Conservation (phyloP, 1,140 invertebrate species). For the Drosophila nikananu region DNA sequence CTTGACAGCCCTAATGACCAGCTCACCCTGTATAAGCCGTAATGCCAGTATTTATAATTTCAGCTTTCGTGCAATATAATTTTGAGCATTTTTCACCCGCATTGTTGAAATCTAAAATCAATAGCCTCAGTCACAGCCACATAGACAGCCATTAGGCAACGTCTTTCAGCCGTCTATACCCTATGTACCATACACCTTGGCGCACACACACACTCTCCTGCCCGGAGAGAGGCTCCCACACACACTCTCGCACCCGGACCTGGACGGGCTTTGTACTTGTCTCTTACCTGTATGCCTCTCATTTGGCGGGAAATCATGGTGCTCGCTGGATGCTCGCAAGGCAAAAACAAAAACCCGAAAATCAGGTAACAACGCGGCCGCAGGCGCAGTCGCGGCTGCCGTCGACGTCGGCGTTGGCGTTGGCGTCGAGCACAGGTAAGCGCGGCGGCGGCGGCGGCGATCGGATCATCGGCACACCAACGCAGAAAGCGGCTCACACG, state of each 20-base stretch:
- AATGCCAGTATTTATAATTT: slow-evolving; percentile 67
- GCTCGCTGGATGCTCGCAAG: slow-evolving; percentile 41
- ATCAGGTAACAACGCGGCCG: slow-evolving; percentile 72
- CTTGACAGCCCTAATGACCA: neutral
- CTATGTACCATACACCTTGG: slow-evolving; percentile 58
- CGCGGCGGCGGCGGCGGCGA: slow-evolving; percentile 63
- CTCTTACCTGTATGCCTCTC: slow-evolving; percentile 69
- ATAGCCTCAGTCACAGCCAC: slow-evolving; percentile 53
- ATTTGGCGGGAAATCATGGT: slow-evolving; percentile 80
- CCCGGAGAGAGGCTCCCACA: slow-evolving; percentile 25
- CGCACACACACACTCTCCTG: slow-evolving; percentile 32
- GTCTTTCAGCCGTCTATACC: slow-evolving; percentile 54
- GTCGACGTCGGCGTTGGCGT: slow-evolving; percentile 8
- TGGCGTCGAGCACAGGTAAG: slow-evolving; percentile 49
- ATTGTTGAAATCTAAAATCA: slow-evolving; percentile 81
- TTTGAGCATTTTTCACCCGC: slow-evolving; percentile 81
- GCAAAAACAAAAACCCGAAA: slow-evolving; percentile 80
- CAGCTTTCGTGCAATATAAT: slow-evolving; percentile 73
- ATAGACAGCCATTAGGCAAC: slow-evolving; percentile 71
- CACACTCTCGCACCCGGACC: slow-evolving; percentile 14
- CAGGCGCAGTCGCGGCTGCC: slow-evolving; percentile 15
- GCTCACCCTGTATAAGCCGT: slow-evolving; percentile 53
- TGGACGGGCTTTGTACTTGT: slow-evolving; percentile 62
- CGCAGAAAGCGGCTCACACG: slow-evolving; percentile 53
- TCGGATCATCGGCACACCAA: slow-evolving; percentile 76